These are phyloP conservation scores for Tor tambroides DNA, from an alignment of 2,113 vertebrate genomes.

Conservation along the genomic window DNA sequence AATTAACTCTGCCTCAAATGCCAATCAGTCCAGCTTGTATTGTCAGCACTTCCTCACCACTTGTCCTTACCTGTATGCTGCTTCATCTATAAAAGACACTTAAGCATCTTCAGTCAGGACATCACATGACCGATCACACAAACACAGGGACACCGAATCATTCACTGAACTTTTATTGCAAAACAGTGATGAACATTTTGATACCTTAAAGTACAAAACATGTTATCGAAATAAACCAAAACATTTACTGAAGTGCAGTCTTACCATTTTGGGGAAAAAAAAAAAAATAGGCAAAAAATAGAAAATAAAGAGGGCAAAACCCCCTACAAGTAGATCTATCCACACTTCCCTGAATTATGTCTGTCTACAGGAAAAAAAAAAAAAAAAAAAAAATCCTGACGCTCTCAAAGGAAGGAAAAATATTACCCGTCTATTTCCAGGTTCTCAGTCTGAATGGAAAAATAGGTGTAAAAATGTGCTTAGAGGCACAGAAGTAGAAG, in stretches of 20 bases:
- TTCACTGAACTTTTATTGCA: conserved; percentile 45
- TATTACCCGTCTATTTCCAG: conserved; percentile 1
- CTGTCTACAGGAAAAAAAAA: background rate
- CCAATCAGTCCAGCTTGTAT: too few species aligned
- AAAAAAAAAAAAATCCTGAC: background rate
- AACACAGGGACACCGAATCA: background rate
- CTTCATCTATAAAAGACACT: too few species aligned
- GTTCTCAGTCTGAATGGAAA: conserved; percentile 41
- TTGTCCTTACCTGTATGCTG: too few species aligned
- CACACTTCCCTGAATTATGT: conserved; percentile 3
- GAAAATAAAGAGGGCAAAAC: conserved; percentile 14
- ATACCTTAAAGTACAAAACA: conserved; percentile 63
- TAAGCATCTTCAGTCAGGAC: too few species aligned
- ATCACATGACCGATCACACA: background rate
- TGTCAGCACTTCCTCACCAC: too few species aligned
- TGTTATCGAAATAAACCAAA: background rate
- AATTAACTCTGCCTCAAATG: too few species aligned
- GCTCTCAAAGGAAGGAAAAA: background rate
- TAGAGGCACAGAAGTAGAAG: conserved; percentile 47
- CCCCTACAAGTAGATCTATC: background rate
- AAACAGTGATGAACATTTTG: conserved; percentile 43
- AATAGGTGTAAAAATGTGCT: conserved; percentile 32
- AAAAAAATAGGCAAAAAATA: conserved; percentile 39
- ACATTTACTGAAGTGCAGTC: conserved; percentile 20
- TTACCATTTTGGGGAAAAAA: background rate